These are phyloP conservation scores for Knipowitschia caucasica DNA, from an alignment of 2,797 vertebrate genomes.

Conservation along the genomic window DNA sequence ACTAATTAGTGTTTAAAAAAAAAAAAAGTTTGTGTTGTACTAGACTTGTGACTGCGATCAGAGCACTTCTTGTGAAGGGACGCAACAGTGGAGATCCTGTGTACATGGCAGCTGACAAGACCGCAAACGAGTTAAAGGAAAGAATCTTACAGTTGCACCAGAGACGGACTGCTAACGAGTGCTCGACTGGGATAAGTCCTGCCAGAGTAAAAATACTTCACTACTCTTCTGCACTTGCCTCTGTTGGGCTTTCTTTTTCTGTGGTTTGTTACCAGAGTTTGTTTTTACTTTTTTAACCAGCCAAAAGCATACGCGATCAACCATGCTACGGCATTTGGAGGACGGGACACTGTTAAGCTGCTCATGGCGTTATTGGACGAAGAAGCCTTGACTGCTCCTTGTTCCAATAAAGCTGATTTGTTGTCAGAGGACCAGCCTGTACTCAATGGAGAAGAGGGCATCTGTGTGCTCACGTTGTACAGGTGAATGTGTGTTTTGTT, in stretches of 20 bases:
- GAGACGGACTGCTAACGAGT: conserved; percentile 41
- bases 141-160: conserved; percentile 81
- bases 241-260: not conserved
- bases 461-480: conserved; percentile 79
- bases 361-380: conserved; percentile 86
- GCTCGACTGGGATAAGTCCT: conserved; percentile 82
- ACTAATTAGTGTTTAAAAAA: conserved; percentile 70
- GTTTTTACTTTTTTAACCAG: conserved; percentile 56
- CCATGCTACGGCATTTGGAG: conserved; percentile 85
- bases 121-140: conserved; percentile 79
- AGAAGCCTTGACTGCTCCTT: conserved; percentile 77
- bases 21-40: too few relatives aligned
- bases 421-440: conserved; percentile 75
- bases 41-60: conserved; percentile 81
- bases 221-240: too few relatives aligned
- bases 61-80: conserved; percentile 85
- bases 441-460: conserved; percentile 54
- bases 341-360: conserved; percentile 86
- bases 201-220: conserved; percentile 79
- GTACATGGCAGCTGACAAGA: conserved; percentile 75
- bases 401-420: conserved; percentile 83
- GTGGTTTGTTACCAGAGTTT: conserved; percentile 14
- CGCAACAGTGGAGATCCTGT: conserved; percentile 77
- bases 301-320: conserved; percentile 87
- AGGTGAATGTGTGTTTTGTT: conserved; percentile 69